Conservation (phyloP, 2,113 vertebrate species). For the Tetraodon nigroviridis region DNA sequence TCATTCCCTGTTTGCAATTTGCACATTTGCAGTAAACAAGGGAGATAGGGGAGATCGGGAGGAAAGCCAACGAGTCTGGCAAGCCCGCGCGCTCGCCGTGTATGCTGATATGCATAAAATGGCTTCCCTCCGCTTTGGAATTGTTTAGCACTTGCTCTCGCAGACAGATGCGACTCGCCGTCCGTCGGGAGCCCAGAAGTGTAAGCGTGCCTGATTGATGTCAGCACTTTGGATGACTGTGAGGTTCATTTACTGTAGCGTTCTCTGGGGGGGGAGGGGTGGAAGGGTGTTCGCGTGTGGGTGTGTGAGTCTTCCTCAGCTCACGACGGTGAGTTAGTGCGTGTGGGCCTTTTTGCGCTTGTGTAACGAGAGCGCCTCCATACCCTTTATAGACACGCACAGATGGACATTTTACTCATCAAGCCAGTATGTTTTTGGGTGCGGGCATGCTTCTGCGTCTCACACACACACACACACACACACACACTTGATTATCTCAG, state of each 20-base stretch:
- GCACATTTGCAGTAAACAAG: conserved; percentile 29
- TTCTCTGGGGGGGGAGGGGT: conserved; percentile 26
- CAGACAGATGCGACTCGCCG: conserved; percentile 63
- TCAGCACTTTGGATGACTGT: conserved; percentile 58
- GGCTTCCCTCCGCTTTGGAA: conserved; percentile 53
- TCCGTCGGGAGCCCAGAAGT: conserved; percentile 53
- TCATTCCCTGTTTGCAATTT: conserved; percentile 37
- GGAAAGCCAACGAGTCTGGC: conserved; percentile 38
- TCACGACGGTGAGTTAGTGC: not conserved
- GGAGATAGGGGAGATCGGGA: conserved; percentile 19
- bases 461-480: conserved; percentile 34
- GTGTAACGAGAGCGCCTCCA: conserved; percentile 26
- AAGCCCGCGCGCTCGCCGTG: conserved; percentile 8
- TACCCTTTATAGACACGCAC: not conserved
- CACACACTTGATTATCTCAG: conserved; percentile 59
- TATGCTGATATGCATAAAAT: conserved; percentile 53
- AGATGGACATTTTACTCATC: too few relatives aligned
- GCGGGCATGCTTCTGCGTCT: conserved; percentile 26
- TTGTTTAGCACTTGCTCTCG: conserved; percentile 62
- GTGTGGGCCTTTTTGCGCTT: conserved; percentile 8
- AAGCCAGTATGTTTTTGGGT: not conserved
- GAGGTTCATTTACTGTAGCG: conserved; percentile 66
- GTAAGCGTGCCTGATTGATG: conserved; percentile 67
- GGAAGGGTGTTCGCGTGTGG: conserved; percentile 26
- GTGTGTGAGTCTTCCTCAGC: conserved; percentile 37